Conservation (phyloP, 2,797 vertebrate species). For the Sebastes minor region DNA sequence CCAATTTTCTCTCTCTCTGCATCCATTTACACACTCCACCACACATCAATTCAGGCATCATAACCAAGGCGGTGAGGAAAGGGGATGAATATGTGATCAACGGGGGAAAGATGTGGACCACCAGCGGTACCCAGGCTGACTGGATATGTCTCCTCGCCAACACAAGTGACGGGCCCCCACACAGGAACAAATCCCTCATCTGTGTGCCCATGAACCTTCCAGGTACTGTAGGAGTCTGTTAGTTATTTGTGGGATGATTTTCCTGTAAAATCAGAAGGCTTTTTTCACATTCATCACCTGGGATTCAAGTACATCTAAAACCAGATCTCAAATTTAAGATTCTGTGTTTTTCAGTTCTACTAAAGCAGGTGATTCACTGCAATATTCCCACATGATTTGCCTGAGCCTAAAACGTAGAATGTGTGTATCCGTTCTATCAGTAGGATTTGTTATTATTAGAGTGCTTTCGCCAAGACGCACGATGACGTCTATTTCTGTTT, state of each 20-base stretch:
- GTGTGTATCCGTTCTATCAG: neutral
- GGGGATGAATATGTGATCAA: constrained; percentile 86
- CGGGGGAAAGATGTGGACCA: constrained; percentile 90
- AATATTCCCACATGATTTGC: neutral
- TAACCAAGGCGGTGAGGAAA: constrained; percentile 85
- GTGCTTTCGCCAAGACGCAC: neutral
- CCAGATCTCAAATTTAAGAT: neutral
- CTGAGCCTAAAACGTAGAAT: neutral
- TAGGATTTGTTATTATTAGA: neutral
- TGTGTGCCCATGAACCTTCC: constrained; percentile 87
- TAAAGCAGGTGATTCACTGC: neutral
- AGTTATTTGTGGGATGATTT: neutral
- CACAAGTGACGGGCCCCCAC: constrained; percentile 80
- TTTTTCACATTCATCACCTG: neutral
- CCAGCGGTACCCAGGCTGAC: constrained; percentile 84
- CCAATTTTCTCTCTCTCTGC: neutral
- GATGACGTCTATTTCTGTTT: constrained; percentile 2
- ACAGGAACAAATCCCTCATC: constrained; percentile 89
- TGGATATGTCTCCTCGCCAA: constrained; percentile 90
- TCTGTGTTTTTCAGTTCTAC: neutral
- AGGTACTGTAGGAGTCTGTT: constrained; percentile 69
- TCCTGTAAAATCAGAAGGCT: neutral
- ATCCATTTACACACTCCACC: neutral
- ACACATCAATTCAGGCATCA: constrained; percentile 76
- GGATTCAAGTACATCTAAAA: neutral